phyloP scores from a whole-genome alignment of 2,888 invertebrate genomes.

The Hyppa rectilinea region DNA sequence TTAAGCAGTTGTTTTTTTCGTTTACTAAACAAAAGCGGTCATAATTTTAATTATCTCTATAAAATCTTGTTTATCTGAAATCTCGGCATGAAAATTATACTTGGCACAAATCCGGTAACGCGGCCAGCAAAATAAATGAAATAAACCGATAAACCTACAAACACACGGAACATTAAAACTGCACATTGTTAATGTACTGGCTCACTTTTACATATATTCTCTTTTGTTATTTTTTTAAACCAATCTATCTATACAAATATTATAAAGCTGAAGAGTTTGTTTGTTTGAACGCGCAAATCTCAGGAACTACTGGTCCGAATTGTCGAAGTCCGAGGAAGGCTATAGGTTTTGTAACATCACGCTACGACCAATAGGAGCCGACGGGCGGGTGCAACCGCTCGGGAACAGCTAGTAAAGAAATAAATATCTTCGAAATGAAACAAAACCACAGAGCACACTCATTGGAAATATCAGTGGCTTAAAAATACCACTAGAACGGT shows the following conservation, averaged over 20 bases:
- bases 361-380: no score
- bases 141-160: constrained; percentile 45
- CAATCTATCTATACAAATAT: no score
- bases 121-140: constrained; percentile 47
- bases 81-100: constrained; percentile 21
- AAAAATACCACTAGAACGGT: constrained; percentile 19
- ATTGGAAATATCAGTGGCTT: constrained; percentile 46
- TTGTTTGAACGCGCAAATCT: no score
- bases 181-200: constrained; percentile 28
- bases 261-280: no score
- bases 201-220: constrained; percentile 33
- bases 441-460: constrained; percentile 19
- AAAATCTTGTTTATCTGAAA: constrained; percentile 36
- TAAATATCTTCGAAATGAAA: constrained; percentile 9
- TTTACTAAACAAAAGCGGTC: constrained; percentile 33
- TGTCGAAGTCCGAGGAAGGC: no score
- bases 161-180: constrained; percentile 29
- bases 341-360: no score
- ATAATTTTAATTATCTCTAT: constrained; percentile 42
- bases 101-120: constrained; percentile 43
- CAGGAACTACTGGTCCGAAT: no score
- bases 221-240: constrained; percentile 24
- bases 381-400: no score
- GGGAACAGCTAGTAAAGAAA: background rate
- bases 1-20: constrained; percentile 26